Base-by-base conservation (phyloP, 2,113 vertebrate genomes). In the Oenanthe melanoleuca region DNA sequence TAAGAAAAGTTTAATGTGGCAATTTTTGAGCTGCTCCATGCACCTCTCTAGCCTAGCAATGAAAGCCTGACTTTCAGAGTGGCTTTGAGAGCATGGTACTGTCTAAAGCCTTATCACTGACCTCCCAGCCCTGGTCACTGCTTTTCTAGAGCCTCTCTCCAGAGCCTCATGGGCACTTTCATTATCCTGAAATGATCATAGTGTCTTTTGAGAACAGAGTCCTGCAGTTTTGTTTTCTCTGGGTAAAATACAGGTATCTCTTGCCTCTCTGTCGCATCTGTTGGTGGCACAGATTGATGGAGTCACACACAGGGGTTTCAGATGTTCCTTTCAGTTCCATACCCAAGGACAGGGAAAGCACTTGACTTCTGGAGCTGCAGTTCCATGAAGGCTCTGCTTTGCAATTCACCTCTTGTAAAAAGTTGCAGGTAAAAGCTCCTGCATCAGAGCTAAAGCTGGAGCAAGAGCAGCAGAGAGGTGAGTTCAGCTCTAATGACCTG, bases 21-120 rank as follows among this genome's bases (percentile, higher is more conserved):
- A 49, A 4, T 12, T 75, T 92, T 86, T 57, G 42, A 86, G 64
- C 42, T 80, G 29, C 25, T 56, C 12, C 7, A 49, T 0, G 2
- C 9, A 18, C 0, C 0, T 73, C 34, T 60, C 37, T 78, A 53
- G 17, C 47, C 20, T 53, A 61, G 60, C 22, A 70, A 42, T 3
- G 6, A 33, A 91, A 84, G 28, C n/a, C 33, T 71, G 18, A n/a
- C 49, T 94, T 92, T 71, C 25, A 37, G n/a, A 12, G 31, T 64
- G 12, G 18, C 55, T 91, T 77, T 86, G 55, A 66, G 56, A 81
- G 26, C 14, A 2, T 21, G 12, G 4, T 9, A 67, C 10, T 52
- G 9, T 77, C 23, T 70, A 52, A 56, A 78, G 28, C 17, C 9
- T 66, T 25, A 15, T 63, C 24, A 11, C 8, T 69, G 59, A 31